phyloP scores from a whole-genome alignment of 2,113 vertebrate species.

The Ciconia maguari region DNA sequence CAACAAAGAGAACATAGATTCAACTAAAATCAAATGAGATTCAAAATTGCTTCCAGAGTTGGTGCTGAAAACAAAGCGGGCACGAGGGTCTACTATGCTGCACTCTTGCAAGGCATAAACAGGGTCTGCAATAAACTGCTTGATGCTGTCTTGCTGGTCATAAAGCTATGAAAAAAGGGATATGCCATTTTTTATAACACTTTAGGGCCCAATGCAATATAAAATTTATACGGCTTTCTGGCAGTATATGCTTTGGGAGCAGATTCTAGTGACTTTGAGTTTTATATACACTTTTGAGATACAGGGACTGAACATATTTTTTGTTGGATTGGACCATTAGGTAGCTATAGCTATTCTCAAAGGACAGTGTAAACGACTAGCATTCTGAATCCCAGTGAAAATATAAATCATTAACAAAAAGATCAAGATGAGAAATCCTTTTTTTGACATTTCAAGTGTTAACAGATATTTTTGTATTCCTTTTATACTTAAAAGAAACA shows the following conservation, averaged over 20 bases:
- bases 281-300: slow-evolving; percentile 2
- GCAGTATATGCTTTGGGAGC: neutral
- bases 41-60: slow-evolving; percentile 19
- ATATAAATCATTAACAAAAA: slow-evolving; percentile 56
- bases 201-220: slow-evolving; percentile 68
- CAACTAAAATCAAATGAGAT: slow-evolving; percentile 47
- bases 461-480: neutral
- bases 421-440: slow-evolving; percentile 4
- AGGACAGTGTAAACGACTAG: neutral
- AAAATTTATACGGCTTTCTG: slow-evolving; percentile 26
- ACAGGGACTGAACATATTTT: slow-evolving; percentile 61
- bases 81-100: slow-evolving; percentile 36
- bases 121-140: slow-evolving; percentile 60
- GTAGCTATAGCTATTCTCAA: slow-evolving; percentile 38
- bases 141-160: slow-evolving; percentile 33
- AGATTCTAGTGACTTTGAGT: slow-evolving; percentile 40
- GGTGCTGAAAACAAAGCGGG: slow-evolving; percentile 32
- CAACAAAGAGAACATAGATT: slow-evolving; percentile 35
- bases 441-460: slow-evolving; percentile 11
- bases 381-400: neutral
- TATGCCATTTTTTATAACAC: slow-evolving; percentile 73
- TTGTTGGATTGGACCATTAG: slow-evolving; percentile 47
- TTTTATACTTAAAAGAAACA: neutral
- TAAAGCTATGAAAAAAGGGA: slow-evolving; percentile 43
- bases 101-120: slow-evolving; percentile 47